phyloP scores from a whole-genome alignment of 2,888 invertebrate species.

The Schizotus pectinicornis region DNA sequence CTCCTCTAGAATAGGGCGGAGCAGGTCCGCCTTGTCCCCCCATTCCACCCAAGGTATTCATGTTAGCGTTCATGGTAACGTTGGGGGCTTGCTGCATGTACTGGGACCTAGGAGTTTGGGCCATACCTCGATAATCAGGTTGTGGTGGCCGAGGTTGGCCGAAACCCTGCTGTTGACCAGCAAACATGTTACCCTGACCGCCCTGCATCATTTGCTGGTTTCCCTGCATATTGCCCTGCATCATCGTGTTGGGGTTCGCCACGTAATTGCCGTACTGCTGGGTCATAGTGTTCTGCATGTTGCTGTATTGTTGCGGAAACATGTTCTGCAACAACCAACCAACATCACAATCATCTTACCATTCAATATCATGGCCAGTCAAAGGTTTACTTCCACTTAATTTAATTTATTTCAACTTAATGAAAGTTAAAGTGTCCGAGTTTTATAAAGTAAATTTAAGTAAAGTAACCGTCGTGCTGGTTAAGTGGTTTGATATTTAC shows the following conservation, averaged over 20 bases:
- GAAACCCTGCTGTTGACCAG: constrained; percentile 62
- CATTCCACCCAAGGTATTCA: constrained; percentile 72
- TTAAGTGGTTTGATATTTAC: neutral
- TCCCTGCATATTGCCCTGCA: constrained; percentile 48
- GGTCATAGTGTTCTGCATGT: constrained; percentile 69
- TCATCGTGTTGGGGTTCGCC: constrained; percentile 52
- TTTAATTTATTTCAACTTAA: too few relatives aligned
- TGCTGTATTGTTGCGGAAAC: constrained; percentile 68
- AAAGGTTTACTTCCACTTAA: too few relatives aligned
- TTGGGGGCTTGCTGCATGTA: constrained; percentile 81
- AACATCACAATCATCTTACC: neutral
- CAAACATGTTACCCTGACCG: constrained; percentile 52
- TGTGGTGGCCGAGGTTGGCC: constrained; percentile 60
- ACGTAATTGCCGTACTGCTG: constrained; percentile 70
- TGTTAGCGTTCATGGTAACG: constrained; percentile 84
- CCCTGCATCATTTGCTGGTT: constrained; percentile 55
- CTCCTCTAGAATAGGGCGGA: constrained; percentile 75
- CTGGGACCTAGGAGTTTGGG: constrained; percentile 62
- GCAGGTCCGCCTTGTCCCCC: constrained; percentile 65
- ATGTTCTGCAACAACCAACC: constrained; percentile 51
- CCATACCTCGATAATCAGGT: constrained; percentile 56
- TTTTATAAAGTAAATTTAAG: too few relatives aligned
- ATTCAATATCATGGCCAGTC: too few relatives aligned
- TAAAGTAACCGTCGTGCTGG: too few relatives aligned
- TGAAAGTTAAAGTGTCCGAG: too few relatives aligned